Conservation (phyloP, 2,113 vertebrate genomes). For the Gorsachius goisagi region DNA sequence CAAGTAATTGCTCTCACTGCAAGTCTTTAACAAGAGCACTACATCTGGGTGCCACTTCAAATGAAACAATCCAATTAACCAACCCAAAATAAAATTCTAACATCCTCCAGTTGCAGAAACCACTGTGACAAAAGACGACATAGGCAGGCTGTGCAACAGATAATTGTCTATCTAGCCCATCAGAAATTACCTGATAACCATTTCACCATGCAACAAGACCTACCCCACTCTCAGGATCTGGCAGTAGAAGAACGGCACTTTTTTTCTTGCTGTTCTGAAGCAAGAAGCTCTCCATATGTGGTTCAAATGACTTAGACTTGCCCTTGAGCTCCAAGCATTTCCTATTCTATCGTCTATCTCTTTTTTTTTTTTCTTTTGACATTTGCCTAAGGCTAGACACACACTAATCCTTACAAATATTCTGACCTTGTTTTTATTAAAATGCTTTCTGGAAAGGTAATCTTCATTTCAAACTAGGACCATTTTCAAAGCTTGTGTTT, state of each 20-base stretch:
- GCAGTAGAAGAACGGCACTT: not conserved
- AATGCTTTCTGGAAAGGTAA: not conserved
- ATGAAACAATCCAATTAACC: not conserved
- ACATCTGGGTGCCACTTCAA: not conserved
- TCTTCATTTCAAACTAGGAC: not conserved
- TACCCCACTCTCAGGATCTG: not conserved
- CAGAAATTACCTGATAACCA: not conserved
- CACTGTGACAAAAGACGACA: not conserved
- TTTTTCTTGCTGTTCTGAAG: not conserved
- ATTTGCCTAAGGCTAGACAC: not conserved
- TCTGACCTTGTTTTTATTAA: not conserved
- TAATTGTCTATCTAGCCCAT: not conserved
- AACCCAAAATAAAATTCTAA: not conserved
- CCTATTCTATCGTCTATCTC: not conserved
- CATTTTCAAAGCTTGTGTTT: not conserved
- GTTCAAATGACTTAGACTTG: not conserved
- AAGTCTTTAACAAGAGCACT: not conserved
- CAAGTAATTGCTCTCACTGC: not conserved
- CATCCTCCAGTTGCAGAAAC: not conserved
- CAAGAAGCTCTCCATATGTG: not conserved
- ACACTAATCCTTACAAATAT: not conserved
- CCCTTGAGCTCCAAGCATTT: not conserved
- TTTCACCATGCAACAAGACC: not conserved
- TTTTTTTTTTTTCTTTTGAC: not conserved
- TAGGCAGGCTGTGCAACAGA: not conserved